Conservation (phyloP, 2,888 invertebrate genomes). For the Euplagia quadripunctaria region DNA sequence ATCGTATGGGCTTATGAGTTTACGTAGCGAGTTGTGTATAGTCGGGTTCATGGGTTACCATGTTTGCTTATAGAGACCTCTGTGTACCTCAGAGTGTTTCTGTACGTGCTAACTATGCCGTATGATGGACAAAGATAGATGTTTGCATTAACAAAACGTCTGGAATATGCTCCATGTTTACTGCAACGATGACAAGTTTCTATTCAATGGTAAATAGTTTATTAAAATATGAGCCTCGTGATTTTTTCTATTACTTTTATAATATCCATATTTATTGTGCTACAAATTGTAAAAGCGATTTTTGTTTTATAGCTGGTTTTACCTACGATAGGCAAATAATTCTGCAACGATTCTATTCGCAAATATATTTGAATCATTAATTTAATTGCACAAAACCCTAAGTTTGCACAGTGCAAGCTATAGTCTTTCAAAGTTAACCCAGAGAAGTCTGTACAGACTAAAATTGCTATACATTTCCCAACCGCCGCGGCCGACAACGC, state of each 20-base stretch:
- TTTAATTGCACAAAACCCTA: too few relatives aligned
- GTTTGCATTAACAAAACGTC: background rate
- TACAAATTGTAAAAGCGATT: too few relatives aligned
- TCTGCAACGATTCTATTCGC: too few relatives aligned
- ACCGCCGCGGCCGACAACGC: too few relatives aligned
- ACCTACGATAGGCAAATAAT: too few relatives aligned
- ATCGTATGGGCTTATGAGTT: background rate
- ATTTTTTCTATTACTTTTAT: background rate
- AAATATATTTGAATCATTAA: too few relatives aligned
- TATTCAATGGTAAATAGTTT: background rate
- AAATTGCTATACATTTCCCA: too few relatives aligned
- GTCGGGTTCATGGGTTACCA: background rate
- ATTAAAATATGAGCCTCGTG: background rate
- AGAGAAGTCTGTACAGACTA: too few relatives aligned
- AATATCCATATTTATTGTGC: too few relatives aligned
- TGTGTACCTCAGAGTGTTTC: background rate
- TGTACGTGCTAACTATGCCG: slow-evolving; percentile 1
- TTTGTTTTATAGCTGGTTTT: too few relatives aligned
- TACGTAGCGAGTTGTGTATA: background rate
- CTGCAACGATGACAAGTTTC: background rate
- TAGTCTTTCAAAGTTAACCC: too few relatives aligned
- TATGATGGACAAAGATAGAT: slow-evolving; percentile 3
- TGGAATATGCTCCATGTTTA: background rate
- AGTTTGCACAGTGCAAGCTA: too few relatives aligned
- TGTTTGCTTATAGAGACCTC: slow-evolving; percentile 9